Percentiles rank a stretch among this genome's conserved stretches.
These are phyloP conservation scores for Chymomyza amoena DNA, from an alignment of 2,888 invertebrate species.

Conservation along the genomic window DNA sequence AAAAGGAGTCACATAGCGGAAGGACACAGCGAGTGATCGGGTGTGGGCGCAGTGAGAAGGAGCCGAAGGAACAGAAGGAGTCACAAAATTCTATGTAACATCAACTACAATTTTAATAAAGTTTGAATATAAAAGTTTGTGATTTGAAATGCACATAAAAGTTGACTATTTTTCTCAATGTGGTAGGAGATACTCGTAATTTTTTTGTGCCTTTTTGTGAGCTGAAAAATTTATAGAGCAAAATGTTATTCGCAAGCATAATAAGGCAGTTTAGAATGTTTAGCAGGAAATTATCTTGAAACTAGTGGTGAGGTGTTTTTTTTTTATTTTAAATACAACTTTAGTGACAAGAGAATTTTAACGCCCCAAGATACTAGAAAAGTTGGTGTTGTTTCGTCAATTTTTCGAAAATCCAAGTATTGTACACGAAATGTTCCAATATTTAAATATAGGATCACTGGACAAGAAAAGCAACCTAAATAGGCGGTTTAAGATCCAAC, in stretches of 20 bases:
- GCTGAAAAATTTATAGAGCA: background rate
- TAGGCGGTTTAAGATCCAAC: too few relatives aligned
- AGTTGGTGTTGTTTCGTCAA: too few relatives aligned
- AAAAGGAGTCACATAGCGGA: background rate
- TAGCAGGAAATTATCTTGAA: too few relatives aligned
- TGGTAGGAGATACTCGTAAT: background rate
- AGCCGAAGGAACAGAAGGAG: slow-evolving; percentile 18
- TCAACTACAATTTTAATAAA: slow-evolving; percentile 70
- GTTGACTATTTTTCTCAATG: slow-evolving; percentile 58
- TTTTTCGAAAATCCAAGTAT: too few relatives aligned
- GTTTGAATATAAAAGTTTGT: slow-evolving; percentile 69
- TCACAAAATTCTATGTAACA: slow-evolving; percentile 22
- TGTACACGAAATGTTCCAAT: too few relatives aligned
- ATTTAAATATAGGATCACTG: too few relatives aligned
- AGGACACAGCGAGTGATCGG: background rate
- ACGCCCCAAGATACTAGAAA: too few relatives aligned
- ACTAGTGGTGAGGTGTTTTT: too few relatives aligned
- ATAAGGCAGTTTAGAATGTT: too few relatives aligned
- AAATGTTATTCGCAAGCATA: background rate
- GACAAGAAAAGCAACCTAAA: too few relatives aligned
- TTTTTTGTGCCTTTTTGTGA: background rate
- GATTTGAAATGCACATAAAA: slow-evolving; percentile 71
- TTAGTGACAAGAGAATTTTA: too few relatives aligned
- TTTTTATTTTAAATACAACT: too few relatives aligned
- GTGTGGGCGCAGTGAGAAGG: slow-evolving; percentile 9